These are phyloP conservation scores for Nestor notabilis DNA, from an alignment of 2,113 vertebrate genomes.

Conservation along the genomic window DNA sequence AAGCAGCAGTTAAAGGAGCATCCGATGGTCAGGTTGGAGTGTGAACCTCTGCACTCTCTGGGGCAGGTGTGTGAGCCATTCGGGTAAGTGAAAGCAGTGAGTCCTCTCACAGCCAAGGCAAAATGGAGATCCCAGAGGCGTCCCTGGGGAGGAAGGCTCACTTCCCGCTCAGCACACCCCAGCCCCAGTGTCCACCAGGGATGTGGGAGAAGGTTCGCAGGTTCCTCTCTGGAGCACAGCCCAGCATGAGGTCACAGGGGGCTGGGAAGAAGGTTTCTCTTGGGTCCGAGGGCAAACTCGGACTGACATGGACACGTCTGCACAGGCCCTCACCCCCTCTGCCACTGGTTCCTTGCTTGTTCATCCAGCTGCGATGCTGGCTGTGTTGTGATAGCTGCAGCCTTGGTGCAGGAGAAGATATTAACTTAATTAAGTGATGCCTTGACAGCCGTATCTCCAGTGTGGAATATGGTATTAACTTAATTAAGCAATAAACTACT, in stretches of 20 bases:
- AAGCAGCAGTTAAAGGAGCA: not conserved
- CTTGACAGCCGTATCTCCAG: not conserved
- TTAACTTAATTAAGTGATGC: not conserved
- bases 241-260: rapidly evolving
- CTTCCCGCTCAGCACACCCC: not conserved
- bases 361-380: not conserved
- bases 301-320: rapidly evolving
- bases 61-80: not conserved
- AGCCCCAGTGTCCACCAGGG: rapidly evolving
- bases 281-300: rapidly evolving
- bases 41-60: not conserved
- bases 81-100: rapidly evolving
- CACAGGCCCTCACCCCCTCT: not conserved
- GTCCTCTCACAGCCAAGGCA: rapidly evolving
- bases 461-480: not conserved
- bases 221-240: not conserved
- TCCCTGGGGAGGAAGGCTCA: not conserved
- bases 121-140: not conserved
- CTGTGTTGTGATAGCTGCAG: rapidly evolving
- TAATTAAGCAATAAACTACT: conserved; percentile 12
- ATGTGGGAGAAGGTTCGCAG: not conserved
- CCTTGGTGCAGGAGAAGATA: not conserved
- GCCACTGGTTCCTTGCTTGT: rapidly evolving
- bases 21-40: rapidly evolving
- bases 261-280: not conserved